Base-by-base conservation (phyloP, 2,888 invertebrate species). In the Alitta virens region DNA sequence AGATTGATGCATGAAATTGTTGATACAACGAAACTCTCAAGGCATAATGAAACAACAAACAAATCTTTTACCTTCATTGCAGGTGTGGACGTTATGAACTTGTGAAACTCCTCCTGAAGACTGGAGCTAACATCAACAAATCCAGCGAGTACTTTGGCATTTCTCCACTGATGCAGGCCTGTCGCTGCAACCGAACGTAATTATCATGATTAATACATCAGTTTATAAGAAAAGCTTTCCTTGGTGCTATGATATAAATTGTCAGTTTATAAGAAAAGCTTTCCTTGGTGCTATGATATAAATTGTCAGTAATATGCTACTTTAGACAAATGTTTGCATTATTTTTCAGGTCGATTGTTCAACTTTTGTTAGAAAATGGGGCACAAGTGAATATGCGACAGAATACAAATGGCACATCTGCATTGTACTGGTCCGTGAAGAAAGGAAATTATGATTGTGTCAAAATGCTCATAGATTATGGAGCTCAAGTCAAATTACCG, bases 351-450 rank as follows among this genome's bases (percentile, higher is more conserved):
- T n/a, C n/a, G 21, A 46, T 23, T 7, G 12, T 52, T 14, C 24
- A 52, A n/a, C 26, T 59, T 1, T 33, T 59, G 16, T 51, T 59
- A 16, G 9, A 52, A 21, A 18, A 59, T 38, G 40, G 59, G 21
- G 51, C 59, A 14, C 38, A 59, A 14, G 50, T 51, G 12, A 59
- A 59, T 25, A 14, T 52, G 14, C 33, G 33, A 7, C 33, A 33
- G 33, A 33, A 33, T 33, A 33, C 5, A 7, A 5, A 33, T 12
- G 50, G 40, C 21, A 25, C 51, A 2, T 51, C 33, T 18, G 51
- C 59, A 16, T 16, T 59, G 38, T 59, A 52, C 23, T 59, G 59
- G 59, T 50, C 59, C 1, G 42, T 59, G 9, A 51, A 52, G 52
- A 46, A 59, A 7, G 33, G 18, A 27, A 52, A 59, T 26, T 12